Evolutionary conservation across 2,888 invertebrate genomes (phyloP).

Genomic region (Ctena decussata): DNA sequence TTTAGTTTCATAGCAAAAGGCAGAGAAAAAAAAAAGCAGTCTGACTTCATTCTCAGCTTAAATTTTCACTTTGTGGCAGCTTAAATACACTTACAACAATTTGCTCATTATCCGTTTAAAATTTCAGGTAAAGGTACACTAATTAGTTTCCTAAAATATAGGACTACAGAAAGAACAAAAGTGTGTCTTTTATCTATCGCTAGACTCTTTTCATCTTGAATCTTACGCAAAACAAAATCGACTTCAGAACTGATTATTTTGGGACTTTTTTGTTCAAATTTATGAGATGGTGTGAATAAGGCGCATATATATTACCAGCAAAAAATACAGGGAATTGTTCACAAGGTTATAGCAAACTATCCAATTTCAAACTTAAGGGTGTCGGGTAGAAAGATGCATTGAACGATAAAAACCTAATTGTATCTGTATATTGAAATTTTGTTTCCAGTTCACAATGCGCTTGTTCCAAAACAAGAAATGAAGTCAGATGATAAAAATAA

Average conservation of each 20-base stretch:
- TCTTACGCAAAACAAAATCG: no score
- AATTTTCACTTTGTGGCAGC: no score
- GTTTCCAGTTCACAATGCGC: neutral
- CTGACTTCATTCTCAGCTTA: no score
- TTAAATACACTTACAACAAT: no score
- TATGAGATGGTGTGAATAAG: neutral
- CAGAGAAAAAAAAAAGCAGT: no score
- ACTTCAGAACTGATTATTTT: neutral
- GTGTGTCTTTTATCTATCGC: no score
- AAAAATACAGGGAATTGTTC: neutral
- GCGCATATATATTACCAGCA: neutral
- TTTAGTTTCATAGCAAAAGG: no score
- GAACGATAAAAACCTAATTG: slow-evolving; percentile 8
- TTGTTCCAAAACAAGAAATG: slow-evolving; percentile 7
- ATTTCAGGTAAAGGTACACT: no score
- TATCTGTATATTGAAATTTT: slow-evolving; percentile 3
- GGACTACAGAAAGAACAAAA: no score
- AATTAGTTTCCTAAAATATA: no score
- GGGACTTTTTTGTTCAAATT: neutral
- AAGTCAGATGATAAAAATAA: slow-evolving; percentile 21
- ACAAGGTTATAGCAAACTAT: neutral
- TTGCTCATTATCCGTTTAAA: no score
- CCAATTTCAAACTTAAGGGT: slow-evolving; percentile 4
- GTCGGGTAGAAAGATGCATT: slow-evolving; percentile 4
- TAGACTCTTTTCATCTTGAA: no score